Evolutionary conservation across 2,888 invertebrate genomes (phyloP).

Genomic region (Piscicola geometra): DNA sequence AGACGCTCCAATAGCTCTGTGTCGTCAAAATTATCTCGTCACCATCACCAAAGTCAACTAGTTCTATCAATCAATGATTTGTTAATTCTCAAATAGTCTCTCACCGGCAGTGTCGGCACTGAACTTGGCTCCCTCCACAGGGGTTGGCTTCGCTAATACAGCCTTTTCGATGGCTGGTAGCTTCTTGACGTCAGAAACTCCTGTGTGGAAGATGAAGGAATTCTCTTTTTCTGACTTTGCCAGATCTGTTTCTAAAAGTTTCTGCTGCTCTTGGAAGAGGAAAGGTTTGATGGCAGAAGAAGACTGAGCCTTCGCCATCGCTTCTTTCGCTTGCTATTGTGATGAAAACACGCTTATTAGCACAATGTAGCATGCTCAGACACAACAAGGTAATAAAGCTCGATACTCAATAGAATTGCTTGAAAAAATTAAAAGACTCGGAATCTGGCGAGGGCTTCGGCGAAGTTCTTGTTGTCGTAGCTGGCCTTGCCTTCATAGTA

Average conservation of each 20-base stretch:
- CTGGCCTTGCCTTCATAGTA: slow-evolving; percentile 80
- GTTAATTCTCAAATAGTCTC: no score
- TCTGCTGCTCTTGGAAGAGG: slow-evolving; percentile 18
- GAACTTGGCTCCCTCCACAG: slow-evolving; percentile 67
- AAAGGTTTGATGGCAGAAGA: slow-evolving; percentile 17
- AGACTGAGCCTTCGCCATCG: slow-evolving; percentile 10
- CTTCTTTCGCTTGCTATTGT: slow-evolving; percentile 30
- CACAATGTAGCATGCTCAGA: no score
- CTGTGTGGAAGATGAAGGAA: slow-evolving; percentile 95
- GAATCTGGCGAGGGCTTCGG: slow-evolving; percentile 83
- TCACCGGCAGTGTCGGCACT: slow-evolving; percentile 35
- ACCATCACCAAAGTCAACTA: no score
- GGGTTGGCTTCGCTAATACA: slow-evolving; percentile 74
- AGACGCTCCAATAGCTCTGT: slow-evolving; percentile 78
- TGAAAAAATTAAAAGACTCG: slow-evolving; percentile 57
- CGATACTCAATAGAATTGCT: not conserved
- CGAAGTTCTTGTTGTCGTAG: slow-evolving; percentile 71
- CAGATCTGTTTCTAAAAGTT: slow-evolving; percentile 23
- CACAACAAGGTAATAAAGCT: no score
- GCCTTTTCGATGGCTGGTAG: slow-evolving; percentile 68
- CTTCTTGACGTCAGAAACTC: slow-evolving; percentile 56
- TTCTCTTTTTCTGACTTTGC: slow-evolving; percentile 86
- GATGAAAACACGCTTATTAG: no score
- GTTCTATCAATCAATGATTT: no score
- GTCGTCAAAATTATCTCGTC: no score